A percentile compares a stretch with the other conserved stretches of the same genome.
These are phyloP conservation scores for Drosophila monieri DNA, from an alignment of 2,888 invertebrate species.

Conservation along the genomic window DNA sequence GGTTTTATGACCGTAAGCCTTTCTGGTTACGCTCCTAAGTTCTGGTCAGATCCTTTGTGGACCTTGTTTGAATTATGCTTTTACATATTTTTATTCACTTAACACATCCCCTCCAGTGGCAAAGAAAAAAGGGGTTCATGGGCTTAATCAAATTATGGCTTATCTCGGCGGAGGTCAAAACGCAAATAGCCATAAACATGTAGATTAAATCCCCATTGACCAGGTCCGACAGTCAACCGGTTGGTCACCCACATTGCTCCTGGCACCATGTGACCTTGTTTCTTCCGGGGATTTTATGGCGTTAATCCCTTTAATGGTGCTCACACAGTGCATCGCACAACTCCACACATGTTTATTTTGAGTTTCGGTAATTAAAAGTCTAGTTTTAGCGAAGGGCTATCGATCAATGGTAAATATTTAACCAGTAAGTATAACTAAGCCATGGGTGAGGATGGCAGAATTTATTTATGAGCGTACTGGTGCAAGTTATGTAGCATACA, in stretches of 20 bases:
- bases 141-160: slow-evolving; percentile 75
- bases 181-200: slow-evolving; percentile 78
- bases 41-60: slow-evolving; percentile 27
- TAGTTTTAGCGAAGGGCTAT: slow-evolving; percentile 39
- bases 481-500: too few relatives aligned
- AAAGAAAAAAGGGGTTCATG: slow-evolving; percentile 10
- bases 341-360: slow-evolving; percentile 12
- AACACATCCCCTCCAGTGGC: slow-evolving; percentile 55
- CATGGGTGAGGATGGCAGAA: not conserved
- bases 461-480: too few relatives aligned
- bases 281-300: slow-evolving; percentile 47
- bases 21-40: slow-evolving; percentile 37
- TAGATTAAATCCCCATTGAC: slow-evolving; percentile 65
- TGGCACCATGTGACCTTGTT: slow-evolving; percentile 60
- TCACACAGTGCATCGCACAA: slow-evolving; percentile 44
- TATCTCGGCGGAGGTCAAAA: slow-evolving; percentile 77
- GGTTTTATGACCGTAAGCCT: slow-evolving; percentile 62
- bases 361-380: slow-evolving; percentile 59
- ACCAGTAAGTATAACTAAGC: not conserved
- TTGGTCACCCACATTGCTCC: slow-evolving; percentile 39
- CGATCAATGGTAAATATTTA: slow-evolving; percentile 10
- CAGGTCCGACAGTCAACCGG: slow-evolving; percentile 29
- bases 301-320: slow-evolving; percentile 47
- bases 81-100: slow-evolving; percentile 79
- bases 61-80: slow-evolving; percentile 71